Conservation (phyloP, 2,113 vertebrate genomes). For the Eublepharis macularius region DNA sequence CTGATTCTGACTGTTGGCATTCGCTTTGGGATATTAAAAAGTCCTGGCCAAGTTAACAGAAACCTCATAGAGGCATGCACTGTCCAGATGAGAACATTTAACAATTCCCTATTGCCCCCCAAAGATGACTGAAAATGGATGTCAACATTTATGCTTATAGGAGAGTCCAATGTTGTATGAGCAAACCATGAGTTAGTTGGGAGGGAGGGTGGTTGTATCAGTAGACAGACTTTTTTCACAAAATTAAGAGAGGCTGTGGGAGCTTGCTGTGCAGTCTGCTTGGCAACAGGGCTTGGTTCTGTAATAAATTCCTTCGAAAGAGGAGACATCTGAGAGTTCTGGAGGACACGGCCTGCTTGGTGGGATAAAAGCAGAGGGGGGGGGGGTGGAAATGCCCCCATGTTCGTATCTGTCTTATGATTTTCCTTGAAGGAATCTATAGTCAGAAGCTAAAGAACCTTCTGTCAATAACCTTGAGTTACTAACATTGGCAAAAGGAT, state of each 20-base stretch:
- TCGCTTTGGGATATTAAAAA: neutral
- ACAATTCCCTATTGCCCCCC: neutral
- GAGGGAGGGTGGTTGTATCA: neutral
- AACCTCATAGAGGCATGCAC: neutral
- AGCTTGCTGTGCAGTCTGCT: neutral
- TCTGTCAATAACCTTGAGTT: neutral
- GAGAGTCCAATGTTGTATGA: neutral
- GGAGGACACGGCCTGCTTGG: neutral
- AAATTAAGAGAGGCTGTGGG: neutral
- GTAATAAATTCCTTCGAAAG: neutral
- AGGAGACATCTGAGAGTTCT: neutral
- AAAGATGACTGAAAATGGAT: neutral
- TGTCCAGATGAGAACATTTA: neutral
- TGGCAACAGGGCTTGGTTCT: neutral
- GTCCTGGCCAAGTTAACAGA: neutral
- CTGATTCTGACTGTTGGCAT: neutral
- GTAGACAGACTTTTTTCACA: neutral
- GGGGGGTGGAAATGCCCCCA: neutral
- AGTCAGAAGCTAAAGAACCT: neutral
- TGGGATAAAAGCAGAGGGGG: neutral
- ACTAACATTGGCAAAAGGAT: neutral
- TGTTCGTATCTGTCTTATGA: neutral
- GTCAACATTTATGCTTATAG: neutral
- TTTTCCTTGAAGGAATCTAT: neutral
- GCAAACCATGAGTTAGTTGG: neutral